These are phyloP conservation scores for Sapayoa aenigma DNA, from an alignment of 2,113 vertebrate species.

Conservation along the genomic window DNA sequence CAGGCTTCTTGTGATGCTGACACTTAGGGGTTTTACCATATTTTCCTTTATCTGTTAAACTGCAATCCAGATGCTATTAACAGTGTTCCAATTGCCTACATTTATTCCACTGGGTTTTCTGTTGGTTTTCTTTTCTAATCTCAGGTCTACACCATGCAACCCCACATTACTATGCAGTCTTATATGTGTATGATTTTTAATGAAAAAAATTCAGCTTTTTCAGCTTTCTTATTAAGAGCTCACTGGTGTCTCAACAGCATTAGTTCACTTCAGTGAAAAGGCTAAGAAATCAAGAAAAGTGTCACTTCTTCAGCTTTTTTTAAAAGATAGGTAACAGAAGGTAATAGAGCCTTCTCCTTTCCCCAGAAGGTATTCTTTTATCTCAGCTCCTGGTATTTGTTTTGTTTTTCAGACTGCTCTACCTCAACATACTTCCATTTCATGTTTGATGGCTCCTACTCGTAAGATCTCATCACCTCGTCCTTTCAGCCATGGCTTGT, in stretches of 20 bases:
- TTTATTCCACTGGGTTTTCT: not conserved
- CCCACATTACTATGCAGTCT: not conserved
- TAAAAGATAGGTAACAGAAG: fast-evolving
- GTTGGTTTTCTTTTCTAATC: not conserved
- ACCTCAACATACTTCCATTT: not conserved
- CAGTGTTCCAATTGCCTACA: not conserved
- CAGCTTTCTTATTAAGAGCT: not conserved
- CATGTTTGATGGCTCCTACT: not conserved
- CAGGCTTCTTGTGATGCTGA: not conserved
- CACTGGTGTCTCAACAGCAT: not conserved
- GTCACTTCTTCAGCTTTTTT: not conserved
- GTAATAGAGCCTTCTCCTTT: not conserved
- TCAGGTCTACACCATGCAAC: not conserved
- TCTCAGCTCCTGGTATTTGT: fast-evolving
- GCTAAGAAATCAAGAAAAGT: not conserved
- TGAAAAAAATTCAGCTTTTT: not conserved
- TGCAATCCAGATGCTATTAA: not conserved
- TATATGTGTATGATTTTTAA: not conserved
- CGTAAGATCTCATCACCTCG: not conserved
- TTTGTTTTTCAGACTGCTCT: not conserved
- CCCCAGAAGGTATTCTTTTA: not conserved
- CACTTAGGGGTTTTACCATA: not conserved
- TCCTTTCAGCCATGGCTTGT: not conserved
- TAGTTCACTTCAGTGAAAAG: not conserved
- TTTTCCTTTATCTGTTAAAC: not conserved